A percentile compares a stretch with the other conserved stretches of the same genome.
These are phyloP conservation scores for Podiceps cristatus DNA, from an alignment of 2,113 vertebrate genomes.

Conservation along the genomic window DNA sequence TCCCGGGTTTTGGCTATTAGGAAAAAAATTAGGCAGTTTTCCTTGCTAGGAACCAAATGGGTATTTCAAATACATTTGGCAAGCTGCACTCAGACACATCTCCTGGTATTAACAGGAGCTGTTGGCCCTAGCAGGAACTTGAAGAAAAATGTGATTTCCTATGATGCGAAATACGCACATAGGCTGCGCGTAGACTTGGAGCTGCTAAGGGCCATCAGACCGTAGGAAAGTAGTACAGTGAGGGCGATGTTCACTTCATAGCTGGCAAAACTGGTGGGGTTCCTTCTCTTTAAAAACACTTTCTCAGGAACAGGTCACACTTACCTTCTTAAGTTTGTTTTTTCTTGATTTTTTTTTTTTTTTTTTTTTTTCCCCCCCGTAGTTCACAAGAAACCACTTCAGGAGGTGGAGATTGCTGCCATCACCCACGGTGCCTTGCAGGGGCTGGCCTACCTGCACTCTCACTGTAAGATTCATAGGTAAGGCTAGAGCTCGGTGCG, in stretches of 20 bases:
- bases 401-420: constrained; percentile 99
- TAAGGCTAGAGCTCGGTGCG: constrained; percentile 57
- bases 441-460: constrained; percentile 98
- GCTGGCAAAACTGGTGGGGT: not conserved
- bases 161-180: not conserved
- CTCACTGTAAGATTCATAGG: constrained; percentile 98
- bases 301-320: not conserved
- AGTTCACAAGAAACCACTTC: constrained; percentile 99
- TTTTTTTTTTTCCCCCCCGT: not conserved
- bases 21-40: not conserved
- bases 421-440: constrained; percentile 99
- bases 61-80: not conserved
- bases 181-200: not conserved
- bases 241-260: not conserved
- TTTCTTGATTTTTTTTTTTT: not conserved
- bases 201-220: not conserved
- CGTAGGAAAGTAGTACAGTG: not conserved
- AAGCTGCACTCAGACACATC: not conserved
- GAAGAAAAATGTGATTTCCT: not conserved
- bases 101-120: not conserved
- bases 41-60: not conserved
- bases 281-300: not conserved
- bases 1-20: not conserved
- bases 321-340: accelerated
- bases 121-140: not conserved